Percentiles rank a stretch among this genome's conserved stretches.
Evolutionary conservation across 1,140 invertebrate genomes (phyloP).

Genomic region (Aphaenogaster ashmeadi): DNA sequence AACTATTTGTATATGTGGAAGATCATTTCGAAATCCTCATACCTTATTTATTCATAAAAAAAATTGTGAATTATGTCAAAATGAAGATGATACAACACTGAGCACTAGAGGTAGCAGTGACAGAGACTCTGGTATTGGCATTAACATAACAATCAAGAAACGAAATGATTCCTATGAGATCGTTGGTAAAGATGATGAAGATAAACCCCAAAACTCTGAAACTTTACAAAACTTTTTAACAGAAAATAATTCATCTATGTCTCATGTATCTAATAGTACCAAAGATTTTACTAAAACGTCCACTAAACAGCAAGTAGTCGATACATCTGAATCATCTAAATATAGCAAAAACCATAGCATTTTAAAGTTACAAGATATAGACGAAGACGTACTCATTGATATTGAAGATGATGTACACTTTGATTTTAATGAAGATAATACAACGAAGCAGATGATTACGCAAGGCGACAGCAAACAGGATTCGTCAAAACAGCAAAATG

Average conservation of each 20-base stretch:
- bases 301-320: background rate
- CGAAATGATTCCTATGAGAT: constrained; percentile 85
- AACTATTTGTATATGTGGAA: constrained; percentile 79
- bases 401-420: constrained; percentile 77
- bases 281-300: constrained; percentile 15
- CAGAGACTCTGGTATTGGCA: constrained; percentile 81
- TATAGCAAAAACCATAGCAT: constrained; percentile 80
- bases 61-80: constrained; percentile 71
- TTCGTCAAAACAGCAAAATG: background rate
- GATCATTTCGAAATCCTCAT: constrained; percentile 81
- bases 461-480: background rate
- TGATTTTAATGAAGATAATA: constrained; percentile 3
- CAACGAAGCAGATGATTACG: background rate
- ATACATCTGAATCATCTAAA: constrained; percentile 29
- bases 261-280: constrained; percentile 59
- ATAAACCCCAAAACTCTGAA: constrained; percentile 47
- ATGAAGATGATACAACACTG: background rate
- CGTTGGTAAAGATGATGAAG: constrained; percentile 78
- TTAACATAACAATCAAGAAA: constrained; percentile 86
- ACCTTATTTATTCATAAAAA: constrained; percentile 80
- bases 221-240: constrained; percentile 8
- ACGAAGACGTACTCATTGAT: constrained; percentile 82
- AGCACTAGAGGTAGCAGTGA: constrained; percentile 76
- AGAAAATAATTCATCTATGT: constrained; percentile 49
- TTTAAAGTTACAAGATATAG: constrained; percentile 74